Base-by-base conservation (phyloP, 2,888 invertebrate genomes). In the Drosophila putrida region DNA sequence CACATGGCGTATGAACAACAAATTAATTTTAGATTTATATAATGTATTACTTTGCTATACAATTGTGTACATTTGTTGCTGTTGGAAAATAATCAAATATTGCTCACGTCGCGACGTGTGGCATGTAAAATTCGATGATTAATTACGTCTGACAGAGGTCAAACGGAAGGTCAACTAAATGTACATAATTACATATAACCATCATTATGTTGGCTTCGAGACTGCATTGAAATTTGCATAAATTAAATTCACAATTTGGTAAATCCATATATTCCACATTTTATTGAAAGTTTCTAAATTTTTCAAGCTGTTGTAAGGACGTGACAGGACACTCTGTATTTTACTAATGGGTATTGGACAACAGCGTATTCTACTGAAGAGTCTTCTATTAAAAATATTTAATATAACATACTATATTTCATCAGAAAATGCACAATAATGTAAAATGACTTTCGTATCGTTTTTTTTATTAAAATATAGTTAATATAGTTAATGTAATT, bases 21-120 rank as follows among this genome's bases (percentile, higher is more conserved):
- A 84, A 85, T 85, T 85, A 89, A 89, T 84, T 89, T 85, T 87
- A 77, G 89, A 85, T 85, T 85, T 83, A 71, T 78, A 71, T 64
- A 55, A 57, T 57, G 36, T 36, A 57, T 57, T 46, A 57, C 36
- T 46, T 46, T 57, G 8, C 31, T 77, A 33, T 53, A 64, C 43
- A 36, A 36, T 41, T 63, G 31, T 28, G 38, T 55, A 13, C 25
- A 25, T 36, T 27, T 28, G 20, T 50, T 31, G 36, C 20, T 38
- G 57, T 74, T 65, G 31, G 44, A 82, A 75, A 72, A 74, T 88
- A 86, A 82, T 88, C 89, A 84, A 84, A 88, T 84, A 76, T 81
- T 76, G 60, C 69, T 43, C 72, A 51, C 61, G 75, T 65, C 53
- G 72, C 67, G 59, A 75, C 70, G 49, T 59, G 75, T 65, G 58